These are phyloP conservation scores for Kuschelorhynchus macadamiae DNA, from an alignment of 2,888 invertebrate genomes.

Conservation along the genomic window DNA sequence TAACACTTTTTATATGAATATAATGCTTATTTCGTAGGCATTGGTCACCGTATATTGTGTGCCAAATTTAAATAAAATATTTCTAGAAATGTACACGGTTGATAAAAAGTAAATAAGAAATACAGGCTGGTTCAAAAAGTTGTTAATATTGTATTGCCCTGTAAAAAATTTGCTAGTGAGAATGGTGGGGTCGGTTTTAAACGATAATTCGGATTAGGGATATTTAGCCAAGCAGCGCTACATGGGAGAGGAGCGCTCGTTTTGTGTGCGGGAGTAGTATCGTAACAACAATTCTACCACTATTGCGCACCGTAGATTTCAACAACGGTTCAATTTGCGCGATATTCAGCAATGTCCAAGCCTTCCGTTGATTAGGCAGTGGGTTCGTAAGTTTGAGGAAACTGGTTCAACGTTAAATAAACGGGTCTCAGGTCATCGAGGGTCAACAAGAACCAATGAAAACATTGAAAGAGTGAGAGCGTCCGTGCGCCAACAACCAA, in stretches of 20 bases:
- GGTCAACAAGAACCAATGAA: background rate
- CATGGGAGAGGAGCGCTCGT: conserved; percentile 15
- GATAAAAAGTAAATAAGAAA: too few species aligned
- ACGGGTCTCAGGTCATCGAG: conserved; percentile 21
- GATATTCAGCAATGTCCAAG: conserved; percentile 29
- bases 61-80: too few species aligned
- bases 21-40: too few species aligned
- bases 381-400: conserved; percentile 30
- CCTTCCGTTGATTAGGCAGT: conserved; percentile 22
- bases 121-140: conserved; percentile 23
- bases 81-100: too few species aligned
- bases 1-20: too few species aligned
- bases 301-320: conserved; percentile 14
- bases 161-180: conserved; percentile 25
- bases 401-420: conserved; percentile 35
- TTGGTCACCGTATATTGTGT: too few species aligned
- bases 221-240: conserved; percentile 29
- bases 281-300: conserved; percentile 28
- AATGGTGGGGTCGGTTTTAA: conserved; percentile 24
- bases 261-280: conserved; percentile 26
- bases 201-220: conserved; percentile 23
- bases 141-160: background rate
- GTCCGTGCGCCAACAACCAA: conserved; percentile 20
- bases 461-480: conserved; percentile 11
- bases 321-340: conserved; percentile 20